Conservation (phyloP, 2,113 vertebrate genomes). For the Eolophus roseicapilla region DNA sequence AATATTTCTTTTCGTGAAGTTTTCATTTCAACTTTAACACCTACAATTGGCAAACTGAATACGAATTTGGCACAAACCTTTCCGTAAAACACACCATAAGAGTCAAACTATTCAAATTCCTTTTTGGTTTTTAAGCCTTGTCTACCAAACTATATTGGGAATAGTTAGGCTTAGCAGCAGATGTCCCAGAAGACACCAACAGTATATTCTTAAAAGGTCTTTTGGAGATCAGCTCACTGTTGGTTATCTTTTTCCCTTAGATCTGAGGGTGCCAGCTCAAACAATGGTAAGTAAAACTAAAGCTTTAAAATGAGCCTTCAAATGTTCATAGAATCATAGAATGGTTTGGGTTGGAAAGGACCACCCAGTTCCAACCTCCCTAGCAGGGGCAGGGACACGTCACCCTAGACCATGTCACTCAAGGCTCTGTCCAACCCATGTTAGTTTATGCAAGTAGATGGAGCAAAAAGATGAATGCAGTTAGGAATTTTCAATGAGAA, state of each 20-base stretch:
- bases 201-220: background rate
- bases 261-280: background rate
- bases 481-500: background rate
- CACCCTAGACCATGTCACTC: background rate
- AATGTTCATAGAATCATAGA: background rate
- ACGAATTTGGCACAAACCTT: background rate
- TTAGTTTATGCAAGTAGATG: background rate
- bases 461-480: background rate
- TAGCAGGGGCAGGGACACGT: background rate
- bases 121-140: background rate
- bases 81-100: background rate
- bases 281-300: background rate
- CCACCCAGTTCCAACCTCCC: background rate
- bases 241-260: background rate
- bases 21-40: background rate
- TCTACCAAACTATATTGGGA: background rate
- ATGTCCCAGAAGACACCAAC: background rate
- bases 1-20: background rate
- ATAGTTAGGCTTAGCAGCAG: background rate
- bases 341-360: background rate
- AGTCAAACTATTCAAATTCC: background rate
- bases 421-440: background rate
- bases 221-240: background rate
- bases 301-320: background rate
- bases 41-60: background rate